Evolutionary conservation across 1,140 invertebrate genomes (phyloP).

Genomic region (Reticulitermes speratus): DNA sequence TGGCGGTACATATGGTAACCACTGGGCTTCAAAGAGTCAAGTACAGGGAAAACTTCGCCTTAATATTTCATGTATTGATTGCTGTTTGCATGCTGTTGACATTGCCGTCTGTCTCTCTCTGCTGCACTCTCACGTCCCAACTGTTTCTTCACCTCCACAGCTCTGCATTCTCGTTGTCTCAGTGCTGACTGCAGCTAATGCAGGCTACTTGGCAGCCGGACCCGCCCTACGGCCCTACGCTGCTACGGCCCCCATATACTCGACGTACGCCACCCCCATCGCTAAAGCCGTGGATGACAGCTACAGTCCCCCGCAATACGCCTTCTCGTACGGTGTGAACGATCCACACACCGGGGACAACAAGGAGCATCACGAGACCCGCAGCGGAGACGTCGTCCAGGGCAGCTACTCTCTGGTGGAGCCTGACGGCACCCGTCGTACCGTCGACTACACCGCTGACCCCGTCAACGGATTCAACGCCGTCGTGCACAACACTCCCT

Average conservation of each 20-base stretch:
- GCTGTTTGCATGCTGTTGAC: too few species aligned
- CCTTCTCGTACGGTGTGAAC: slow-evolving; percentile 59
- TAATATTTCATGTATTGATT: too few species aligned
- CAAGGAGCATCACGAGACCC: slow-evolving; percentile 63
- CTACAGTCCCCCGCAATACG: slow-evolving; percentile 45
- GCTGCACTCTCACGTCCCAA: neutral
- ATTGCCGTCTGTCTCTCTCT: too few species aligned
- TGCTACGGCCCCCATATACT: slow-evolving; percentile 40
- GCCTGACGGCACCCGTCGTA: slow-evolving; percentile 29
- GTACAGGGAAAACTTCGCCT: too few species aligned
- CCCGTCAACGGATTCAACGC: slow-evolving; percentile 38
- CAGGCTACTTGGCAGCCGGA: slow-evolving; percentile 30
- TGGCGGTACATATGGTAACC: too few species aligned
- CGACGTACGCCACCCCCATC: slow-evolving; percentile 33
- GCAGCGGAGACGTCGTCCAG: slow-evolving; percentile 52
- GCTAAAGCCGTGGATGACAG: slow-evolving; percentile 34
- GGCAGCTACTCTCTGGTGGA: slow-evolving; percentile 45
- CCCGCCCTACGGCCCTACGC: slow-evolving; percentile 35
- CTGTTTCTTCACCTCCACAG: slow-evolving; percentile 15
- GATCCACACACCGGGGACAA: slow-evolving; percentile 65
- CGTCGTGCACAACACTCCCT: slow-evolving; percentile 44
- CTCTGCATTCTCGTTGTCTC: slow-evolving; percentile 26
- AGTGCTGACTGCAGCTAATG: slow-evolving; percentile 30
- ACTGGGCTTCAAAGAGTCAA: too few species aligned
- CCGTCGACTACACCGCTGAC: slow-evolving; percentile 55